Base-by-base conservation (phyloP, 1,140 invertebrate genomes). In the Zophobas atratus region DNA sequence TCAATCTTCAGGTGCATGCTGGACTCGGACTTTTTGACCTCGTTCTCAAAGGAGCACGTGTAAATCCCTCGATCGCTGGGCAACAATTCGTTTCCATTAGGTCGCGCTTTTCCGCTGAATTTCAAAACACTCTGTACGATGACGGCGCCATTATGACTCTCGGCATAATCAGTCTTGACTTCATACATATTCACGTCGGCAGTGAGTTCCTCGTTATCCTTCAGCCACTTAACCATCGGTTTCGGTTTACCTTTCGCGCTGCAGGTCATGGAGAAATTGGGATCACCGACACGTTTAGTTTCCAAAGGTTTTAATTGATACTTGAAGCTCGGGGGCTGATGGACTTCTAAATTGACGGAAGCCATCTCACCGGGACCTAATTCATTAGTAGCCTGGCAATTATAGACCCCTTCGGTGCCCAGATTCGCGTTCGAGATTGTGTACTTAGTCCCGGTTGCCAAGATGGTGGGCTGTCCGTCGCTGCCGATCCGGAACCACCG, bases 1-100 rank as follows among this genome's bases (percentile, higher is more conserved):
- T 97, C 95, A 81, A 98, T 95, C 84, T 95, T 92, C 38, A 98
- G 88, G 87, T 95, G 94, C 94, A 97, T 96, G 70, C 92, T 93
- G 0, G 94, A 95, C 82, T 96, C 94, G 5, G 93, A 92, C 84
- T 91, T 92, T 82, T 95, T 96, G 1, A 97, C 95, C 84, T 96
- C 94, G 84, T 98, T 98, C 82, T 95, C 92, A 85, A 97, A 97
- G 5, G 93, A 90, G 85, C 96, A 98, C 1, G 94, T 92, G 86
- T 97, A 98, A 32, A 93, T 90, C 20, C 96, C 97, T 32, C 95
- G 90, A 86, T 98, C 96, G 38, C 91, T 91, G 0, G 96, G 94
- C 20, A 95, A 86, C 8, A 97, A 87, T 83, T 94, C 91, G 84
- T 96, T 95, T 0, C 90, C 90, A 75, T 92, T 91, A 0, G 92